Conservation (phyloP, 1,140 invertebrate genomes). For the Cotesia glomerata region DNA sequence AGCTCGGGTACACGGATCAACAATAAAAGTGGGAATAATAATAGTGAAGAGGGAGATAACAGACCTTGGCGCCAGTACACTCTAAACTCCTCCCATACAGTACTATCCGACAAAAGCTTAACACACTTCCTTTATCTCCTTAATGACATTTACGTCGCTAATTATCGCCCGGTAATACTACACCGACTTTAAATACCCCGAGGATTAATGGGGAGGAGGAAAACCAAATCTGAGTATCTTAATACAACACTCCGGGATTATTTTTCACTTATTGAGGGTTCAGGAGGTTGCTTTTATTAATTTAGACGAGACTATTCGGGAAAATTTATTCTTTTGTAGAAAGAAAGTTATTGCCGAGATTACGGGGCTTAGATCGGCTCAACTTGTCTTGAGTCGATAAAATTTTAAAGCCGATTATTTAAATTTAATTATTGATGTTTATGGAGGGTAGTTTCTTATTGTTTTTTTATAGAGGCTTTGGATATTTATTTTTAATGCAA, state of each 20-base stretch:
- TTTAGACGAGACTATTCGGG: too few species aligned
- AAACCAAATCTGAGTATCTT: background rate
- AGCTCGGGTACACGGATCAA: background rate
- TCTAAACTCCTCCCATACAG: constrained; percentile 9
- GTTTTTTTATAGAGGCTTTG: too few species aligned
- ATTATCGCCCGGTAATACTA: constrained; percentile 14
- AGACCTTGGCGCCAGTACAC: background rate
- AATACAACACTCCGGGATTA: background rate
- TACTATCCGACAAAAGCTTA: constrained; percentile 1
- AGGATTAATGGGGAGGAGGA: constrained; percentile 13
- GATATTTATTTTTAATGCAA: too few species aligned
- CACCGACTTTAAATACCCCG: constrained; percentile 1
- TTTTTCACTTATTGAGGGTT: background rate
- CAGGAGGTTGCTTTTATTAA: too few species aligned
- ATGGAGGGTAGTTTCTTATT: too few species aligned
- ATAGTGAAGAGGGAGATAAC: background rate
- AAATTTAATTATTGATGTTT: too few species aligned
- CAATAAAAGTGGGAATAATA: background rate
- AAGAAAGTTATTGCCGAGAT: too few species aligned
- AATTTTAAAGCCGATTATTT: too few species aligned
- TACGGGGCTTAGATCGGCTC: too few species aligned
- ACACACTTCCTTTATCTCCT: constrained; percentile 27
- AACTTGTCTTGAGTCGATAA: too few species aligned
- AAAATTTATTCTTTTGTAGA: too few species aligned
- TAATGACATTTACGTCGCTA: constrained; percentile 27